Base-by-base conservation (phyloP, 1,140 invertebrate genomes). In the Bombus polaris region DNA sequence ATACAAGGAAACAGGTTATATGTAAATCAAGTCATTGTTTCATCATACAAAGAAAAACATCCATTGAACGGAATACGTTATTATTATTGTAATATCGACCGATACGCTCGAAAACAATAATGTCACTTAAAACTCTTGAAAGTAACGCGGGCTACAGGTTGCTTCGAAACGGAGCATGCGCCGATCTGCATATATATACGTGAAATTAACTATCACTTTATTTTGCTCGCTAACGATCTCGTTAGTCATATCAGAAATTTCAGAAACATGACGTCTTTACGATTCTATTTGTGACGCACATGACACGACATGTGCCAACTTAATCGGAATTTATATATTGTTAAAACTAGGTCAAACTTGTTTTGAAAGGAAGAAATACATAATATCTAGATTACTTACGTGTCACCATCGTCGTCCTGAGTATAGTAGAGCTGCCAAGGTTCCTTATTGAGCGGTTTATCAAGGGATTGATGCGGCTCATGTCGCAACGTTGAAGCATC, bases 351-450 rank as follows among this genome's bases (percentile, higher is more conserved):
- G 32, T 80, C 65, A 70, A 13, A 9, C 28, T 81, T 71, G 44
- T 71, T 59, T 81, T 32, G 12, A 35, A 32, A 83, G 2, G 42
- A 3, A 22, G 25, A 80, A 44, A 59, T n/a, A 68, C 28, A 81
- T 15, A 12, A 68, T 3, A 47, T 0, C 12, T 44, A 57, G 25
- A 32, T 81, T 75, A 97, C 97, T 97, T 95, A 97, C 97, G 97
- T 97, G 92, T 97, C 97, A 70, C 97, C 97, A 88, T 97, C 97
- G 81, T 97, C 96, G 91, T 97, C 96, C 88, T 96, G 96, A 83
- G 95, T 93, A 91, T 96, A 97, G 83, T 96, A 96, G 87, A 96
- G 92, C 93, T 96, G 94, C 95, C 96, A 96, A 57, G 95, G 91
- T 47, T 92, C 87, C 89, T 94, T 92, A 72, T 80, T 83, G 87